Base-by-base conservation (phyloP, 2,888 invertebrate species). In the Rhogogaster chlorosoma region DNA sequence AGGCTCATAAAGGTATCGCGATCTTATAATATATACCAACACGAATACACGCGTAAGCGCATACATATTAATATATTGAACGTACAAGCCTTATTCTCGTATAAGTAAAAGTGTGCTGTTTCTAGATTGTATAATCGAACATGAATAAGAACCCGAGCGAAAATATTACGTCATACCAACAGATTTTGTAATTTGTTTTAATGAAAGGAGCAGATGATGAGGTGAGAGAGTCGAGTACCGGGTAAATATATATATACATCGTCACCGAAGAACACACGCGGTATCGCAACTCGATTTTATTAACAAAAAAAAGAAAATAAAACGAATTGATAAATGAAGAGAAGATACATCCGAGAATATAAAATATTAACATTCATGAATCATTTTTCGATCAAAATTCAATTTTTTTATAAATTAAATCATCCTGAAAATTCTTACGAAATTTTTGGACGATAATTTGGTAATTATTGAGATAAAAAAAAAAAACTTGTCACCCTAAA, bases 121-220 rank as follows among this genome's bases (percentile, higher is more conserved):
- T 92, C 92, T 92, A 92, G 92, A 93, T 93, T 93, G 93, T 92
- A 93, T 93, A 93, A 93, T 93, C 92, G 93, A 93, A 92, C 93
- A 91, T 93, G 93, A 93, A 93, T 93, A 93, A 92, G 93, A 93
- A 92, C 67, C 26, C 32, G 32, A 10, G 18, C 32, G 9, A 32
- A 32, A 89, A 18, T 1, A 92, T 93, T 93, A 92, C 93, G 92
- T 92, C 93, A 93, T 67, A 32, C 91, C 90, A 88, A 67, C 15
- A 90, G 91, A 93, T 93, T 93, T 93, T 93, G 93, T 93, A 93
- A 93, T 92, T 67, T 67, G 18, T 32, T 15, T 32, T 12, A 67
- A 67, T 32, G 67, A 32, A 67, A 67, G 67, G 3, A 53, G 53
- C 15, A 67, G 32, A 61, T 18, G n/a, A n/a, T 18, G 53, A 53